phyloP scores from a whole-genome alignment of 2,888 invertebrate genomes.

The Chloroclystis v-ata region DNA sequence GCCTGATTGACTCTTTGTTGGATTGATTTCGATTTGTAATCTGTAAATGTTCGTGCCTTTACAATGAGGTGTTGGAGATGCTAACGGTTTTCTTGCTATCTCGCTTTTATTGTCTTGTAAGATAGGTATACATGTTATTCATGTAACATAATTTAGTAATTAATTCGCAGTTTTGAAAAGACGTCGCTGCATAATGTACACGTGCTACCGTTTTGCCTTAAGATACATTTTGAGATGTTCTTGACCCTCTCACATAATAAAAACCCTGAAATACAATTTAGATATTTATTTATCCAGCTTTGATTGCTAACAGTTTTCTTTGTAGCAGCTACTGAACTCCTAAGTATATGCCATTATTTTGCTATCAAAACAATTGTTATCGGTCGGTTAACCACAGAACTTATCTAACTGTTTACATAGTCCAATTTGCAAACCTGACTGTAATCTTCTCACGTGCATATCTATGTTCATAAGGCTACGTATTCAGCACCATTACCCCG shows the following conservation, averaged over 20 bases:
- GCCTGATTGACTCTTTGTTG: slow-evolving; percentile 29
- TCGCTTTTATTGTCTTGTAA: background rate
- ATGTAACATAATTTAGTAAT: too few relatives aligned
- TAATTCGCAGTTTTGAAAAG: too few relatives aligned
- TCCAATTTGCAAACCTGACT: slow-evolving; percentile 2
- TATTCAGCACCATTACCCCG: slow-evolving; percentile 8
- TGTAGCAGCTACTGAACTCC: background rate
- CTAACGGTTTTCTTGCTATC: slow-evolving; percentile 18
- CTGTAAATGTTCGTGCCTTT: slow-evolving; percentile 20
- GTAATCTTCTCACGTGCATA: background rate
- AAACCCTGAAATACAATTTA: too few relatives aligned
- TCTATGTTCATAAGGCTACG: slow-evolving; percentile 1
- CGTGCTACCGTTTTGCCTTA: too few relatives aligned
- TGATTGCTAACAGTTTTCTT: too few relatives aligned
- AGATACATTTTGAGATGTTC: too few relatives aligned
- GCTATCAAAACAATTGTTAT: slow-evolving; percentile 7
- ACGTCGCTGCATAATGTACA: too few relatives aligned
- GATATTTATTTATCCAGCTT: too few relatives aligned
- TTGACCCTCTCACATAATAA: too few relatives aligned
- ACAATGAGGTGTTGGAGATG: slow-evolving; percentile 20
- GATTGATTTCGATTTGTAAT: slow-evolving; percentile 24
- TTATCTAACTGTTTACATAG: slow-evolving; percentile 10
- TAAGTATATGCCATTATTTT: background rate
- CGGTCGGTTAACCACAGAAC: slow-evolving; percentile 1
- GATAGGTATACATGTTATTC: background rate